These are phyloP conservation scores for Spheniscus humboldti DNA, from an alignment of 2,797 vertebrate genomes.

Conservation along the genomic window DNA sequence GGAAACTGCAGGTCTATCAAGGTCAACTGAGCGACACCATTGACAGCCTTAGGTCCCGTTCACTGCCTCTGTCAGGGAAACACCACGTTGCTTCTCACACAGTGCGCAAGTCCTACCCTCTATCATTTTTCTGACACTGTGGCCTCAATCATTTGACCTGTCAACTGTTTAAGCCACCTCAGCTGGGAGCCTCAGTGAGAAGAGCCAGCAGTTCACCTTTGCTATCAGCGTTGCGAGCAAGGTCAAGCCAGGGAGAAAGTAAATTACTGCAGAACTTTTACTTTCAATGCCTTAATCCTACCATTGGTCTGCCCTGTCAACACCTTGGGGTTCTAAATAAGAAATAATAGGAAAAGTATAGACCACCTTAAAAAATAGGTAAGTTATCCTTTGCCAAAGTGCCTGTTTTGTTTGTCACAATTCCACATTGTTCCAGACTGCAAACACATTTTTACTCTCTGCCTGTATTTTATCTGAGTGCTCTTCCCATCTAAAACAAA, in stretches of 20 bases:
- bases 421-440: background rate
- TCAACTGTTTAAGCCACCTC: slow-evolving; percentile 46
- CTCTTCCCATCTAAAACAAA: background rate
- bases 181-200: background rate
- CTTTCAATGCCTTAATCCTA: slow-evolving; percentile 19
- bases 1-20: background rate
- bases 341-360: background rate
- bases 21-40: background rate
- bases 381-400: background rate
- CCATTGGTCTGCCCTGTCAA: background rate
- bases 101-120: background rate
- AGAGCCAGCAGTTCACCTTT: slow-evolving; percentile 2
- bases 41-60: background rate
- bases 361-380: background rate
- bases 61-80: slow-evolving; percentile 9
- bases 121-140: slow-evolving; percentile 48
- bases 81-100: background rate
- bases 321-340: background rate
- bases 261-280: slow-evolving; percentile 35
- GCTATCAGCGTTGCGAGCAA: background rate
- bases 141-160: slow-evolving; percentile 59
- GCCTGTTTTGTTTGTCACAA: background rate
- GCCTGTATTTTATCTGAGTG: background rate
- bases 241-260: slow-evolving; percentile 32
- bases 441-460: background rate